Percentiles rank a stretch among this genome's conserved stretches.
These are phyloP conservation scores for Limnodromus scolopaceus DNA, from an alignment of 2,797 vertebrate genomes.

Conservation along the genomic window DNA sequence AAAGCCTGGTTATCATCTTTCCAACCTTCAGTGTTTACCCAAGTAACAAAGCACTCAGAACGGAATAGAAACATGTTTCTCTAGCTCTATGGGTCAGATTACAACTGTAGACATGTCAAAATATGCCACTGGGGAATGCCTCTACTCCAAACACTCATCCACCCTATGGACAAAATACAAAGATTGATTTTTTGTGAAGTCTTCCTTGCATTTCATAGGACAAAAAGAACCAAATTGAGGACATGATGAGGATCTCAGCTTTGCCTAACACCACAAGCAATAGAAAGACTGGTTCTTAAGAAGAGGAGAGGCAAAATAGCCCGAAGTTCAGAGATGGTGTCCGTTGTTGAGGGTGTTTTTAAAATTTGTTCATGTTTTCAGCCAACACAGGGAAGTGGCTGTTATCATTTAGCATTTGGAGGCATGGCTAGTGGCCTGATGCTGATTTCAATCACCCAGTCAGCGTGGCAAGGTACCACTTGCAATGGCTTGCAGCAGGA, in stretches of 20 bases:
- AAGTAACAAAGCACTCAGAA: neutral
- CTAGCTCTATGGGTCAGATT: neutral
- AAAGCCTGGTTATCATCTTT: neutral
- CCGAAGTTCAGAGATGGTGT: neutral
- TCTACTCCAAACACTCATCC: neutral
- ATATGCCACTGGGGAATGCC: neutral
- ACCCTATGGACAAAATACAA: neutral
- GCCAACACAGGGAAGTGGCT: neutral
- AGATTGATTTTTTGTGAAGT: neutral
- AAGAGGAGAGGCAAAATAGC: neutral
- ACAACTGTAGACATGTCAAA: neutral
- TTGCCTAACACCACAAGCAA: neutral
- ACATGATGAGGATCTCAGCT: neutral
- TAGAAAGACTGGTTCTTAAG: neutral
- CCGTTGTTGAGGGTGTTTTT: neutral
- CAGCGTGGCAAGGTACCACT: neutral
- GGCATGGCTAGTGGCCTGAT: neutral
- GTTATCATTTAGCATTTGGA: neutral
- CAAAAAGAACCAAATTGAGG: neutral
- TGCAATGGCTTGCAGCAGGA: neutral
- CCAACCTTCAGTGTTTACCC: neutral
- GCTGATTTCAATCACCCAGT: neutral
- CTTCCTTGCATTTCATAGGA: neutral
- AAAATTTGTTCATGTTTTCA: neutral
- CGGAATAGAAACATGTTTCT: neutral